Base-by-base conservation (phyloP, 2,888 invertebrate genomes). In the Ceriagrion tenellum region DNA sequence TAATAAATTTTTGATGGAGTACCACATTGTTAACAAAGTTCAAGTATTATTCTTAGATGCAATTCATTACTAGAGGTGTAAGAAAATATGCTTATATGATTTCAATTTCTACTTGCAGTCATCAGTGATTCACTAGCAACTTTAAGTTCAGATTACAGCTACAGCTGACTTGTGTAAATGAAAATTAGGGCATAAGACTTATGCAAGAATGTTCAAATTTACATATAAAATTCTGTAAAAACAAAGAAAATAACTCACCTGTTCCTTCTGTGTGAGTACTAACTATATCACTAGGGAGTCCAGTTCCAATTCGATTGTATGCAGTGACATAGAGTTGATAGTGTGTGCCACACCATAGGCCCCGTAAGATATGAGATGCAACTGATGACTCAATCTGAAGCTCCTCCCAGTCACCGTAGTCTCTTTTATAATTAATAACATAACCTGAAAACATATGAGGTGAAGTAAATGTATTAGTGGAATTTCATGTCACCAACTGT, bases 391-490 rank as follows among this genome's bases (percentile, higher is more conserved):
- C 98, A 95, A 99, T 98, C 97, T 99, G 99, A 95, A 99, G 97
- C 97, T 99, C 99, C 96, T 99, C 99, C 99, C 99, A 99, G 96
- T 99, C 99, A 0, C 99, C 99, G 96, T 98, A 98, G 96, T 99
- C 98, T 26, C 98, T 97, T 96, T 99, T 99, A 97, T 99, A 99
- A 97, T 99, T 99, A 95, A 99, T 98, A 12, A 99, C 98, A 97
- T 99, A 99, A 69, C 99, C 99, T 97, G 96, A 95, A 96, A 97
- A 96, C 69, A 96, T 96, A 3, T 69, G 90, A 59, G 8, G 47
- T 47, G 2, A 47, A 47, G 47, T 8, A 47, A 47, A 47, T 47
- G 47, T 47, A 47, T 47, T 47, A 47, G 47, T 47, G 47, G 47
- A 47, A 47, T 47, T 8, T 47, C 47, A 47, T 47, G 47, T 47